Base-by-base conservation (phyloP, 2,797 vertebrate species). In the Coregonus sp. region DNA sequence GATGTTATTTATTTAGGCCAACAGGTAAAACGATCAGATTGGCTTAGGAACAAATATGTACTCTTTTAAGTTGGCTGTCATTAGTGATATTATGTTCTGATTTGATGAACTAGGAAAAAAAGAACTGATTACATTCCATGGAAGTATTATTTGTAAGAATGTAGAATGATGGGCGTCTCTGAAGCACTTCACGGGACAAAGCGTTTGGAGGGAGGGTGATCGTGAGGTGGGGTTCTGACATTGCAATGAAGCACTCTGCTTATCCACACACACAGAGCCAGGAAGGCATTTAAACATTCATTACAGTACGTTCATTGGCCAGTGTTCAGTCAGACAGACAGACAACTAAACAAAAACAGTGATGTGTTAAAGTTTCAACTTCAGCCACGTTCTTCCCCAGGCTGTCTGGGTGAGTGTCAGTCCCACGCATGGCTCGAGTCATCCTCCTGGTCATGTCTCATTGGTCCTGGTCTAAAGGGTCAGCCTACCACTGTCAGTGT, bases 111-210 rank as follows among this genome's bases (percentile, higher is more conserved):
- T 88, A 81, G 85, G 50, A 47, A 37, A 68, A 79, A 80, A 78
- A 80, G 82, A 81, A 90, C 76, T 80, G 79, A 84, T 85, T 86
- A 86, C 83, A 90, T 94, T 91, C 85, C 89, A 79, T 89, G 88
- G 89, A 87, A 92, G 87, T 94, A 88, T 93, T 93, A 91, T 90
- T 81, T 91, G 85, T 88, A 93, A 92, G 90, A 93, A 93, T 94
- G 92, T 95, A 93, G 88, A 61, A n/a, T 20, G 59, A 93, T 84
- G 83, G 91, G 91, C 92, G 92, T 94, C 86, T 93, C 87, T 88
- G 83, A 95, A 95, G 95, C 94, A 95, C 95, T 95, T 95, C 91
- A 86, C 82, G 84, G 85, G 89, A 86, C 84, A 86, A 25, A 84
- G 92, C 80, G 83, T 86, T 75, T 14, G 80, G 81, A 83, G 85